Evolutionary conservation across 2,888 invertebrate species (phyloP).

Genomic region (Athalia rosae): DNA sequence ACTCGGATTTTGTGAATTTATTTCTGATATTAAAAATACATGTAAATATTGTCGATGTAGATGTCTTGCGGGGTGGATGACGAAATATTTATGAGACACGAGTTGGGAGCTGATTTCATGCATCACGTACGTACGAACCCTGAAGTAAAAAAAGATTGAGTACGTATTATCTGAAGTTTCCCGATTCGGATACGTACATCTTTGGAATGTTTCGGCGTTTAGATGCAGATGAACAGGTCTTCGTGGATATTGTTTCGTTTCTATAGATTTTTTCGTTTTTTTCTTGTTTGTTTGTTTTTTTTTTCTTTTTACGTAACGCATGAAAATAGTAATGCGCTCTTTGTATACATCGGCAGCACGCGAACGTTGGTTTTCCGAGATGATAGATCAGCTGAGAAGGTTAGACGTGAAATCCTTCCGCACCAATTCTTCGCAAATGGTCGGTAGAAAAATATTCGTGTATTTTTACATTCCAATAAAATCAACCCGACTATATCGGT

Average conservation of each 20-base stretch:
- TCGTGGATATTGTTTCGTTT: neutral
- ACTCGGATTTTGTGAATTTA: too few species aligned
- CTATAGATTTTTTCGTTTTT: too few species aligned
- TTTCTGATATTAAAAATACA: too few species aligned
- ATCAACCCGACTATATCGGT: slow-evolving; percentile 58
- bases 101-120: slow-evolving; percentile 6
- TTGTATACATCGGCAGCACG: too few species aligned
- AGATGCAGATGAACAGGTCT: neutral
- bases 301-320: neutral
- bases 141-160: neutral
- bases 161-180: slow-evolving; percentile 2
- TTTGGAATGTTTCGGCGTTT: neutral
- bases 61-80: too few species aligned
- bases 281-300: too few species aligned
- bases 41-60: too few species aligned
- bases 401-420: too few species aligned
- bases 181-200: slow-evolving; percentile 33
- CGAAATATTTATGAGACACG: too few species aligned
- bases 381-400: too few species aligned
- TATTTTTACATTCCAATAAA: neutral
- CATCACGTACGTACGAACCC: neutral
- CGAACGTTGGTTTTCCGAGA: too few species aligned
- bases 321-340: neutral
- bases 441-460: slow-evolving; percentile 20
- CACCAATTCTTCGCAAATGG: neutral